Conservation (phyloP, 2,113 vertebrate genomes). For the Zeus faber region DNA sequence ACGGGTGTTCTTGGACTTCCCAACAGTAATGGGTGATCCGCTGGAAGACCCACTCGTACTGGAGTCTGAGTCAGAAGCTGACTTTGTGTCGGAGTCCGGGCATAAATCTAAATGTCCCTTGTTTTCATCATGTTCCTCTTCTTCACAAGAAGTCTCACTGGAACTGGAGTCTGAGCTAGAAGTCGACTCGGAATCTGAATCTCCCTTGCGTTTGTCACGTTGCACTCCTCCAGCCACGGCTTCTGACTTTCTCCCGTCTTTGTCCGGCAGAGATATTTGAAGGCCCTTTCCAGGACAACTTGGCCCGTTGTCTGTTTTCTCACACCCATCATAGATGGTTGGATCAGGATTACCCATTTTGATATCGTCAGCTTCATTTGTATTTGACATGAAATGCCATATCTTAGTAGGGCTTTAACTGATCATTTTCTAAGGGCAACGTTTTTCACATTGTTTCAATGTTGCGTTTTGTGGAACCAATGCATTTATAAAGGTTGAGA, state of each 20-base stretch:
- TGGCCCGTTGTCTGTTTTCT: no score
- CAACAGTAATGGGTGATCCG: conserved; percentile 19
- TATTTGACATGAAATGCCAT: background rate
- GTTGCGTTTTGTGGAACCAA: conserved; percentile 4
- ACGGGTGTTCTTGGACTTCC: background rate
- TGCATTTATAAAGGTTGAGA: no score
- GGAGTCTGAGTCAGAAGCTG: conserved; percentile 26
- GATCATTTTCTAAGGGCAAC: conserved; percentile 3
- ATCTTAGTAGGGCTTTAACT: conserved; percentile 7
- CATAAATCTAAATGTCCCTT: background rate
- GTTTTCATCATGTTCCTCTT: background rate
- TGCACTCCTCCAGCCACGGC: no score
- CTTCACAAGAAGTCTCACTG: background rate
- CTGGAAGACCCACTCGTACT: conserved; percentile 35
- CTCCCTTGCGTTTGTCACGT: no score
- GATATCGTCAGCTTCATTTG: background rate
- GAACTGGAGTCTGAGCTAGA: no score
- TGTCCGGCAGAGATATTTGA: no score
- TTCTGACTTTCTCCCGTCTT: no score
- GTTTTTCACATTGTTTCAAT: background rate
- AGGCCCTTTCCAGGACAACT: no score
- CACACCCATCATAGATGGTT: background rate
- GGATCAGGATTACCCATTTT: conserved; percentile 10
- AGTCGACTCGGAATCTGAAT: no score
- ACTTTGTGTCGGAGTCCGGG: conserved; percentile 27